These are phyloP conservation scores for Eilema griseolum DNA, from an alignment of 2,888 invertebrate species.

Conservation along the genomic window DNA sequence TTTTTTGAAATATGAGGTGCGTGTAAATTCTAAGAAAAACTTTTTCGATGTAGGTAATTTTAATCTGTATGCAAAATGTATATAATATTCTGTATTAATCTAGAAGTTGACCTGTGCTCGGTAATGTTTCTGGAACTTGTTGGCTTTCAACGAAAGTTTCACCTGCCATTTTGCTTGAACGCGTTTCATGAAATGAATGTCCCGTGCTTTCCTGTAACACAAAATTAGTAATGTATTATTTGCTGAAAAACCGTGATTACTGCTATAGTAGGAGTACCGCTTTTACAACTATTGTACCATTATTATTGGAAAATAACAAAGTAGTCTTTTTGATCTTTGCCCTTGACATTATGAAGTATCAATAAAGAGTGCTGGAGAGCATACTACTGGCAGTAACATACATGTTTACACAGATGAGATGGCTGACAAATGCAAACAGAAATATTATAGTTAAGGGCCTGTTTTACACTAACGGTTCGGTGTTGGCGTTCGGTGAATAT, in stretches of 20 bases:
- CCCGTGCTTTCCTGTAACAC: constrained; percentile 90
- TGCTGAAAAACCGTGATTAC: neutral
- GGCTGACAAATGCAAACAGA: too few relatives aligned
- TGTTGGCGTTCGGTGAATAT: too few relatives aligned
- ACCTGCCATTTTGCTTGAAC: constrained; percentile 92
- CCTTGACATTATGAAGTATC: too few relatives aligned
- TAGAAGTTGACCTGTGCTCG: constrained; percentile 93
- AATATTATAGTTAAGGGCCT: too few relatives aligned
- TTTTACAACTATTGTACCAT: too few relatives aligned
- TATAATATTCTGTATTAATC: constrained; percentile 34
- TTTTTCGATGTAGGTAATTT: neutral
- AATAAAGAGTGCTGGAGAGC: too few relatives aligned
- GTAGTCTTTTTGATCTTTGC: too few relatives aligned
- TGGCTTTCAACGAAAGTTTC: constrained; percentile 92
- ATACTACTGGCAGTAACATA: too few relatives aligned
- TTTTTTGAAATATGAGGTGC: neutral
- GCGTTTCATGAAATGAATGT: constrained; percentile 94
- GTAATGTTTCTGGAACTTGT: constrained; percentile 94
- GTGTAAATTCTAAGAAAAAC: neutral
- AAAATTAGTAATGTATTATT: constrained; percentile 9
- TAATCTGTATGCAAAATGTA: constrained; percentile 10
- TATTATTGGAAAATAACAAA: too few relatives aligned
- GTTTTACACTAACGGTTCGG: too few relatives aligned
- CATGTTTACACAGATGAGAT: too few relatives aligned
- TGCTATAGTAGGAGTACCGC: too few relatives aligned